These are phyloP conservation scores for Antigone vipio DNA, from an alignment of 2,113 vertebrate genomes.

Conservation along the genomic window DNA sequence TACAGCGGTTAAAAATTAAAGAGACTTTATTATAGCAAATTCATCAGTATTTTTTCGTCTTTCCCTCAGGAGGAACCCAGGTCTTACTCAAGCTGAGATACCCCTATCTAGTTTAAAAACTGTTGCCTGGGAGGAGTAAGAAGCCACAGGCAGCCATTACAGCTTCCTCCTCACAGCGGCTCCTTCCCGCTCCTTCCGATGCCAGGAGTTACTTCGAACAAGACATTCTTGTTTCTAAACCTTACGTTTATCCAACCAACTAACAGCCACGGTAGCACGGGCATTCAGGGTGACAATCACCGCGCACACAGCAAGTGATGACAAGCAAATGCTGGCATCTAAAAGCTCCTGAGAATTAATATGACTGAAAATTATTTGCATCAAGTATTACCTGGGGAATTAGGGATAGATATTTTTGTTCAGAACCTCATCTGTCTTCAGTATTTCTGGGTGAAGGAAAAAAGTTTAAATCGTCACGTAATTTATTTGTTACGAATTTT, in stretches of 20 bases:
- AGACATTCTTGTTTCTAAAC: neutral
- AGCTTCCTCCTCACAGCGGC: neutral
- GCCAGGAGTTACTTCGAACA: neutral
- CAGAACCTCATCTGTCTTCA: neutral
- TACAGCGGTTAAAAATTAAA: neutral
- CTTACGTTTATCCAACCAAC: neutral
- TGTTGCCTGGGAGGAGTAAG: neutral
- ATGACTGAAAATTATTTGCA: neutral
- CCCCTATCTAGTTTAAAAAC: neutral
- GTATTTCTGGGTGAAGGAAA: neutral
- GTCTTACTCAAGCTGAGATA: neutral
- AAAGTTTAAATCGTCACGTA: neutral
- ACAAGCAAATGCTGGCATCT: neutral
- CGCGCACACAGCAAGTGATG: fast-evolving
- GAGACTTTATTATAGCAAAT: neutral
- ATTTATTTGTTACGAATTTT: neutral
- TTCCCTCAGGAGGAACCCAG: neutral
- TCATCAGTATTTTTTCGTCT: neutral
- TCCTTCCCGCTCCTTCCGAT: neutral
- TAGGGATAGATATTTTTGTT: neutral
- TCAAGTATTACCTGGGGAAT: neutral
- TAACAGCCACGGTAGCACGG: neutral
- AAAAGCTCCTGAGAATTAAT: neutral
- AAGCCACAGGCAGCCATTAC: neutral
- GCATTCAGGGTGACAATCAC: neutral